Conservation (phyloP, 30 jellyfish, hydroid and myxozoan species). For the Aurelia aurita region DNA sequence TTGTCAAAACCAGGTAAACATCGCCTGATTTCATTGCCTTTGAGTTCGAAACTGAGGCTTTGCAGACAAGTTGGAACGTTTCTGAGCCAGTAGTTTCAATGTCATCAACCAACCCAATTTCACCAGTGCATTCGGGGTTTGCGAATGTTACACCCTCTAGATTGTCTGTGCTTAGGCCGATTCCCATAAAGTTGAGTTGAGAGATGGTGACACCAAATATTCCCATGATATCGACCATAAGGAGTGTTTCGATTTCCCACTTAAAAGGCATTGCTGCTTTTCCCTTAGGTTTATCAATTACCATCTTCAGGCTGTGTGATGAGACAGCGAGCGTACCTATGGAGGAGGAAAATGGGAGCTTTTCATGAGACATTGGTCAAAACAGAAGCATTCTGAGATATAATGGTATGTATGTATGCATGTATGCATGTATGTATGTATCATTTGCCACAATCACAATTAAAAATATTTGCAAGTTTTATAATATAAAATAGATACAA, state of each 20-base stretch:
- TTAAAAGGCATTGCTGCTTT: slow-evolving; percentile 21
- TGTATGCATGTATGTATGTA: too few relatives aligned
- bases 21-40: slow-evolving; percentile 25
- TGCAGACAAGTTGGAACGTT: slow-evolving; percentile 44
- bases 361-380: too few relatives aligned
- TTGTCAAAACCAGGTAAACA: slow-evolving; percentile 23
- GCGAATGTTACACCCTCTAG: slow-evolving; percentile 17
- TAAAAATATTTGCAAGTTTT: too few relatives aligned
- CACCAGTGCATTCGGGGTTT: slow-evolving; percentile 8
- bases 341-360: background rate
- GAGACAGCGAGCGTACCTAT: slow-evolving; percentile 34
- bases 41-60: slow-evolving; percentile 19
- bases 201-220: slow-evolving; percentile 29
- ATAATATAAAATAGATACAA: too few relatives aligned
- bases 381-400: too few relatives aligned
- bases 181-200: slow-evolving; percentile 7
- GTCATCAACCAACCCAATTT: background rate
- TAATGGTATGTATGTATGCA: too few relatives aligned
- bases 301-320: slow-evolving; percentile 15
- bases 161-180: slow-evolving; percentile 12
- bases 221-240: slow-evolving; percentile 46
- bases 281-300: slow-evolving; percentile 9
- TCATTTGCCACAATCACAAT: too few relatives aligned
- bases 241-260: slow-evolving; percentile 16
- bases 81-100: background rate